Evolutionary conservation across 2,888 invertebrate genomes (phyloP).

Genomic region (Exephanes ischioxanthus): DNA sequence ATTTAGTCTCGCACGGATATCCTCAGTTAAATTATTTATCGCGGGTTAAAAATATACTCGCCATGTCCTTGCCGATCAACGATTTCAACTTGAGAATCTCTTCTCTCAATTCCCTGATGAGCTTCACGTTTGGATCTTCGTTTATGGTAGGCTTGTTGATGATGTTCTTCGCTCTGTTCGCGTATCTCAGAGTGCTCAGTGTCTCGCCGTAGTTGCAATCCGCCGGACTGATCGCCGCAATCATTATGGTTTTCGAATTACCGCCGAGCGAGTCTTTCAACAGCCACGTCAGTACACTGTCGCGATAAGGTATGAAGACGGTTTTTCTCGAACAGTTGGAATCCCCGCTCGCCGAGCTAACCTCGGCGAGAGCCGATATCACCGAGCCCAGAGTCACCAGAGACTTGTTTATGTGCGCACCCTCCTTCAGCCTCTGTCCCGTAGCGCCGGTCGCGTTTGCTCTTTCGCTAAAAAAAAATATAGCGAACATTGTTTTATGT

Average conservation of each 20-base stretch:
- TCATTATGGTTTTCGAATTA: conserved; percentile 96
- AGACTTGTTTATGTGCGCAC: conserved; percentile 96
- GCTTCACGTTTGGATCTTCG: conserved; percentile 95
- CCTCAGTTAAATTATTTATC: no score
- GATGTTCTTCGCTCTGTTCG: conserved; percentile 95
- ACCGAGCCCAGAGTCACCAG: conserved; percentile 95
- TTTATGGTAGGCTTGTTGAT: conserved; percentile 96
- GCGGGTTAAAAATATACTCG: conserved; percentile 79
- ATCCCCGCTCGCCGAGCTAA: conserved; percentile 85
- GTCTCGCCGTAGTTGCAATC: conserved; percentile 96
- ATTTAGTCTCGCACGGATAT: no score
- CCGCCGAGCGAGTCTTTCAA: conserved; percentile 95
- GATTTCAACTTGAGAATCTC: conserved; percentile 94
- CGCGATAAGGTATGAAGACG: conserved; percentile 94
- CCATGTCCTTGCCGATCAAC: conserved; percentile 90
- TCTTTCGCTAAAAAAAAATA: conserved; percentile 88
- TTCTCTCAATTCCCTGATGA: conserved; percentile 93
- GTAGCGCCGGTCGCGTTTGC: conserved; percentile 96
- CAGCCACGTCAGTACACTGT: conserved; percentile 95
- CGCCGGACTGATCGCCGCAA: conserved; percentile 92
- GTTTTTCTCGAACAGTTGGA: conserved; percentile 83
- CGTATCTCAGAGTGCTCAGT: conserved; percentile 93
- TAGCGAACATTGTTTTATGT: background rate
- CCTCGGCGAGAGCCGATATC: conserved; percentile 93
- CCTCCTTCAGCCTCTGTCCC: conserved; percentile 95